Conservation (phyloP, 2,113 vertebrate species). For the Nyctibius bracteatus region DNA sequence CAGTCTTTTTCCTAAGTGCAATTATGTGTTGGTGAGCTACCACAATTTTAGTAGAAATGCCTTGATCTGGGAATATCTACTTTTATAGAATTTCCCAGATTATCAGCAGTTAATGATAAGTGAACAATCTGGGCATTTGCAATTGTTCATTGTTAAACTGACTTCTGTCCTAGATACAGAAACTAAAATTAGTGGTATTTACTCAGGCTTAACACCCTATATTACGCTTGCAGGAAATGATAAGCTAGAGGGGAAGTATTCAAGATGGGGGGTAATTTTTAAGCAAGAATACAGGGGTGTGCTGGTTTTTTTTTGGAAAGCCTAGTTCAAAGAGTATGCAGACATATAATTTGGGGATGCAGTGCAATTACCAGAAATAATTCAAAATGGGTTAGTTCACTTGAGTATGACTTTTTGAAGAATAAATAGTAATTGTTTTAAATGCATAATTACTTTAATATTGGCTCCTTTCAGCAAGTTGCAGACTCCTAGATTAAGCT, state of each 20-base stretch:
- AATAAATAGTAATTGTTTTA: slow-evolving; percentile 67
- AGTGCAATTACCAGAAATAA: slow-evolving; percentile 64
- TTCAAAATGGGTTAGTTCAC: slow-evolving; percentile 54
- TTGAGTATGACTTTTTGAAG: slow-evolving; percentile 64
- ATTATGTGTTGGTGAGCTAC: not conserved
- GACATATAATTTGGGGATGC: slow-evolving; percentile 63
- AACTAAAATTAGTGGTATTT: slow-evolving; percentile 57
- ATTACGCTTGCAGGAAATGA: slow-evolving; percentile 47
- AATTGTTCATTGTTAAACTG: slow-evolving; percentile 24
- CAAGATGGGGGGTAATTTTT: slow-evolving; percentile 39
- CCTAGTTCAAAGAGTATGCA: slow-evolving; percentile 51
- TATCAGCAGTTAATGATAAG: not conserved
- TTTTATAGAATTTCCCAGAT: not conserved
- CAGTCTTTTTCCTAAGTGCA: not conserved
- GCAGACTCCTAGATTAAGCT: slow-evolving; percentile 52
- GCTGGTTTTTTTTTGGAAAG: not conserved
- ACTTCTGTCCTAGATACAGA: slow-evolving; percentile 26
- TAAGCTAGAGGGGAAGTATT: slow-evolving; percentile 40
- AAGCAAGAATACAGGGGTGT: slow-evolving; percentile 27
- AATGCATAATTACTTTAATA: slow-evolving; percentile 69
- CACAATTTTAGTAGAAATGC: not conserved
- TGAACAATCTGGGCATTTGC: not conserved
- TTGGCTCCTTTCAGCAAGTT: slow-evolving; percentile 59
- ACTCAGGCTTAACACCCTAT: slow-evolving; percentile 10
- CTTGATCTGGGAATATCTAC: too few relatives aligned